phyloP scores from a whole-genome alignment of 2,797 vertebrate species.

The Rhabdophis nuchalis region DNA sequence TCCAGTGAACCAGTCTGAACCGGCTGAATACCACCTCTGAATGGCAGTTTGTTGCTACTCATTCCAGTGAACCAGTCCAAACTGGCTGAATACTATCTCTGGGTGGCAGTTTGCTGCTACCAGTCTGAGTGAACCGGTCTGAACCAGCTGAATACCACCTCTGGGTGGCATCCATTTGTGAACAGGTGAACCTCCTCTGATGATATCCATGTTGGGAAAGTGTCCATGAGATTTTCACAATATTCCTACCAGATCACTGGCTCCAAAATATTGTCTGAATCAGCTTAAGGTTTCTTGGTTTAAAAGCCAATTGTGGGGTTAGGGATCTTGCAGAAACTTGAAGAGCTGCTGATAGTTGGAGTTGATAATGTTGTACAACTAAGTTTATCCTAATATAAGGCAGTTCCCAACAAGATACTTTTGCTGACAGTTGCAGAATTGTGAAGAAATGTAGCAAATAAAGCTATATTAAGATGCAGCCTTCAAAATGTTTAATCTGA shows the following conservation, averaged over 20 bases:
- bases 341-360: neutral
- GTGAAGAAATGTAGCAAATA: neutral
- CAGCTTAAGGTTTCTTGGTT: neutral
- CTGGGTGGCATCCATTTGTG: neutral
- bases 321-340: neutral
- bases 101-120: no score
- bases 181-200: neutral
- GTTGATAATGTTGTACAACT: neutral
- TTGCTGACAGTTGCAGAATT: neutral
- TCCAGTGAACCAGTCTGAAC: no score
- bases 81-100: no score
- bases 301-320: neutral
- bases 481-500: neutral
- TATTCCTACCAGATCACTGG: neutral
- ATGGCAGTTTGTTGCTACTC: no score
- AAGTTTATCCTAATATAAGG: neutral
- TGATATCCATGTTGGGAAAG: neutral
- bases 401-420: neutral
- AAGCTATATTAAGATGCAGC: neutral
- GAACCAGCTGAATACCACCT: no score
- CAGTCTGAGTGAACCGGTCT: no score
- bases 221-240: neutral
- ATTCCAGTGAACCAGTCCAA: no score
- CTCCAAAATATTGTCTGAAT: neutral
- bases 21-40: no score